These are phyloP conservation scores for Sesamia inferens DNA, from an alignment of 2,888 invertebrate species.

Conservation along the genomic window DNA sequence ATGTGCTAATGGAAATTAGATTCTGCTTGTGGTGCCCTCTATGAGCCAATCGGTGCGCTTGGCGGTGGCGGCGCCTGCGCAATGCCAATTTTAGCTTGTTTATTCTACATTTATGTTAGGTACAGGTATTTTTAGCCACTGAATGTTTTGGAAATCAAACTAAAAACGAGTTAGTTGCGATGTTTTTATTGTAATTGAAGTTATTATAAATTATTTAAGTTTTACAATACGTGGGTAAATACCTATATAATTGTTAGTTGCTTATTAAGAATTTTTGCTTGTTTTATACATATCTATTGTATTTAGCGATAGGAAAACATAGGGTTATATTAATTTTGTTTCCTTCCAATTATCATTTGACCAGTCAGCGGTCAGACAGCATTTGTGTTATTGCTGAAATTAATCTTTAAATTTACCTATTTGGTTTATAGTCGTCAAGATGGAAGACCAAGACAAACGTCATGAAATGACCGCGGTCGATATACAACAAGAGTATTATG, in stretches of 20 bases:
- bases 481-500: constrained; percentile 68
- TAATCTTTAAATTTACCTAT: too few species aligned
- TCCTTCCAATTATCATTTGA: not conserved
- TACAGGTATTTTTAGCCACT: constrained; percentile 19
- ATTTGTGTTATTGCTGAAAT: too few species aligned
- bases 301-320: not conserved
- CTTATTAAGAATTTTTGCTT: not conserved
- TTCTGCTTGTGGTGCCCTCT: too few species aligned
- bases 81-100: not conserved
- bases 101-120: not conserved
- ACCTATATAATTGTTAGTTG: not conserved
- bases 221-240: not conserved
- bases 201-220: not conserved
- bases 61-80: not conserved
- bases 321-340: not conserved
- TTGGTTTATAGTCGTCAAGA: constrained; percentile 15
- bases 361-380: not conserved
- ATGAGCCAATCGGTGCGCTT: not conserved
- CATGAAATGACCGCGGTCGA: constrained; percentile 61
- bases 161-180: not conserved
- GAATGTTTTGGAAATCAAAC: not conserved
- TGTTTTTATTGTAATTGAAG: not conserved
- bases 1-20: not conserved
- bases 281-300: not conserved
- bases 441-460: constrained; percentile 30